These are phyloP conservation scores for Nemoura dubitans DNA, from an alignment of 2,888 invertebrate species.

Conservation along the genomic window DNA sequence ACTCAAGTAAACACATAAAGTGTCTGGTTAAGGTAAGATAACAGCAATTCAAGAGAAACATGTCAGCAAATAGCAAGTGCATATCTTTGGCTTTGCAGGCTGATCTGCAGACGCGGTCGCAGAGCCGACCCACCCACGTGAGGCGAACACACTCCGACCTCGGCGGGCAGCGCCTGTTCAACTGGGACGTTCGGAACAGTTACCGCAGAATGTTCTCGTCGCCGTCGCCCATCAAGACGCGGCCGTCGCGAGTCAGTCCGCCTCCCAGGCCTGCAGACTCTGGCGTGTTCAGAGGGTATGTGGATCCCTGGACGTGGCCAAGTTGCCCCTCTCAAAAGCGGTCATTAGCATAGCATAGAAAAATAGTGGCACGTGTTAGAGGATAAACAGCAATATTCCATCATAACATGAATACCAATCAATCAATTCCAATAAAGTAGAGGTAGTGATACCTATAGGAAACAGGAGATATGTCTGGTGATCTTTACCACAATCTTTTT, in stretches of 20 bases:
- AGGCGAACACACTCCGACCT: conserved; percentile 67
- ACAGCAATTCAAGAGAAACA: background rate
- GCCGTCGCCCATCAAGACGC: conserved; percentile 62
- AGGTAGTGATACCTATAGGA: too few relatives aligned
- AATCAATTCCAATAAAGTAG: too few relatives aligned
- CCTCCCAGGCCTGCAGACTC: conserved; percentile 52
- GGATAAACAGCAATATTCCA: too few relatives aligned
- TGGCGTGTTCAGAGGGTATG: background rate
- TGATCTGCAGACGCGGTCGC: conserved; percentile 63
- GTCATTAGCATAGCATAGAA: too few relatives aligned
- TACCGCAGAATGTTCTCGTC: conserved; percentile 64
- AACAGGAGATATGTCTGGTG: too few relatives aligned
- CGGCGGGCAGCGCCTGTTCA: conserved; percentile 65
- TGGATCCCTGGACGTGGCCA: too few relatives aligned
- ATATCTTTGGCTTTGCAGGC: conserved; percentile 59
- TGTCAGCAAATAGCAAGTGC: too few relatives aligned
- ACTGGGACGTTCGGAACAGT: conserved; percentile 63
- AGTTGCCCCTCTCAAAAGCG: too few relatives aligned
- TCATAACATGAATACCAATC: too few relatives aligned
- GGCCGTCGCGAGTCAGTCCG: conserved; percentile 61
- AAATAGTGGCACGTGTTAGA: too few relatives aligned
- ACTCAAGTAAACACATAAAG: background rate
- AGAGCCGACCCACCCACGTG: conserved; percentile 60
- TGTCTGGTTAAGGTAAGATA: background rate
- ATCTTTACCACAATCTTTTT: too few relatives aligned